Evolutionary conservation across 2,797 vertebrate species (phyloP).

Genomic region (Bradypodion ventrale): DNA sequence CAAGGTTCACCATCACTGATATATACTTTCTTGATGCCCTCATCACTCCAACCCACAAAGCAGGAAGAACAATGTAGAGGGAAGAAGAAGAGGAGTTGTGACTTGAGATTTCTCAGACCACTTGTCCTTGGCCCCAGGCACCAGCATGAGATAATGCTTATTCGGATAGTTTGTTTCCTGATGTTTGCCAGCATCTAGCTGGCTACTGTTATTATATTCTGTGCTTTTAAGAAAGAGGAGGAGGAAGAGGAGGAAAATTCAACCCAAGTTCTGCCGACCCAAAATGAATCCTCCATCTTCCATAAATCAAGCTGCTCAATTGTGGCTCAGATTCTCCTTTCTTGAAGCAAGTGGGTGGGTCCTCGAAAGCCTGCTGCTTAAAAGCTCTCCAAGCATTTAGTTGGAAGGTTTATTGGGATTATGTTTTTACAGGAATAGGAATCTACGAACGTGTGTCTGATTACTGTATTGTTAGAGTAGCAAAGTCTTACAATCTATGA

Average conservation of each 20-base stretch:
- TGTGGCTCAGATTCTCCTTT: too few species aligned
- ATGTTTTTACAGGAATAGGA: constrained; percentile 38
- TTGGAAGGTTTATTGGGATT: constrained; percentile 50
- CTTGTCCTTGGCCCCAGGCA: neutral
- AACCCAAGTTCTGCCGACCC: neutral
- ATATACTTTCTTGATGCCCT: neutral
- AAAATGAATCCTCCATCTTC: neutral
- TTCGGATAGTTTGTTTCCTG: too few species aligned
- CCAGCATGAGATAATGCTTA: neutral
- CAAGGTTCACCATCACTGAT: too few species aligned
- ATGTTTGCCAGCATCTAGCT: neutral
- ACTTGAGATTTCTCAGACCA: neutral
- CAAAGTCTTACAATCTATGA: constrained; percentile 60
- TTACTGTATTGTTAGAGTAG: constrained; percentile 53
- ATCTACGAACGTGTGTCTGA: constrained; percentile 61
- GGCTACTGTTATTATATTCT: neutral
- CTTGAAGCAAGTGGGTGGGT: neutral
- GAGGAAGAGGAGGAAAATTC: neutral
- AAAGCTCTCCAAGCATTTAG: neutral
- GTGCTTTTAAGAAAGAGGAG: neutral
- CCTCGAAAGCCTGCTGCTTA: constrained; percentile 40
- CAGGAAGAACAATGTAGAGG: neutral
- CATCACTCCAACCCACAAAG: neutral
- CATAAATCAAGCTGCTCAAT: neutral
- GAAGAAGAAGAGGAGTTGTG: neutral